Evolutionary conservation across 2,113 vertebrate genomes (phyloP), one percentile per base, ranked within the genome.

Genomic region (Vanacampus margaritifer): DNA sequence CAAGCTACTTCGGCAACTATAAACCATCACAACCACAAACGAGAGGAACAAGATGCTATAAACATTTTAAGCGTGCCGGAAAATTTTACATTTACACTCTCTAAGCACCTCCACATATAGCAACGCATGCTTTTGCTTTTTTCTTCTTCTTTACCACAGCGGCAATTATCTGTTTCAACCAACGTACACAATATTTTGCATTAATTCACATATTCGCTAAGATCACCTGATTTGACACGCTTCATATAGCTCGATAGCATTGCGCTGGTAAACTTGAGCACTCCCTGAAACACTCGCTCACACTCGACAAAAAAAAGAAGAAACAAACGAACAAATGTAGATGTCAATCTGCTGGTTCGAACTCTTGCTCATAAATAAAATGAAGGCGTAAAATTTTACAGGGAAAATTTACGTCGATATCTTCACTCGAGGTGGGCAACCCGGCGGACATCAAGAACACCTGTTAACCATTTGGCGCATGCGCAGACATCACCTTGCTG

Each of bases 181-280:
- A 62, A 62, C 17, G 11, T n/a, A 5, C 4, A 11, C 21, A 32
- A 32, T 32, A 32, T 61, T 61, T 61, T 39, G 10, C 39, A 17
- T 10, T 7, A 16, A 14, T 3, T 41, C 7, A 43, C 5, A 41
- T 21, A 39, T 6, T 43, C 14, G 36, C n/a, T n/a, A 12, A 62
- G 75, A 80, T 87, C 80, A 91, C 91, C 88, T 51, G 81, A 81
- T 57, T 85, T 89, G 0, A 89, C 85, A 17, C 89, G 87, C 26
- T 89, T 90, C 45, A 88, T 72, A 14, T 88, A 91, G 19, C 48
- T 64, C 14, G 82, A 76, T 1, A 91, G 45, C 84, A 90, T 89
- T 37, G 28, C 50, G 68, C 16, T 46, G 1, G 13, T 13, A 0
- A 41, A 12, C 28, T 43, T 11, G 19, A 19, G 12, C 17, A 24